Base-by-base conservation (phyloP, 2,888 invertebrate genomes). In the Drosophila sordidula region DNA sequence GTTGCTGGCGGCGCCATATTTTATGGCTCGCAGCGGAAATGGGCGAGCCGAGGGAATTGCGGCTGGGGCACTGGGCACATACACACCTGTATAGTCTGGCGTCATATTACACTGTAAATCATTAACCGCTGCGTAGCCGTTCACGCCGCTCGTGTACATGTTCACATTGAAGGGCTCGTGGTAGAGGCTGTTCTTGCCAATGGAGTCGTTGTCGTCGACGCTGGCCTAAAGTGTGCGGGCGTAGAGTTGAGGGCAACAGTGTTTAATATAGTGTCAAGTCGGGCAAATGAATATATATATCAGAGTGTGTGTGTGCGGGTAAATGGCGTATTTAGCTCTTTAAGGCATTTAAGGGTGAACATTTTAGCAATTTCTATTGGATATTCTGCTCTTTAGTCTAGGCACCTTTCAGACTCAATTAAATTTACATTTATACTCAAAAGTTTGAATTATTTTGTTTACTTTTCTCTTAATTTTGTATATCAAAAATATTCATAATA, bases 51-150 rank as follows among this genome's bases (percentile, higher is more conserved):
- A 59, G 70, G 73, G 78, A 62, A 70, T 80, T 58, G 69, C 42
- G 62, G 58, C 49, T 51, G 57, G 38, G 45, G 39, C 45, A 62
- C 39, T 51, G 56, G 41, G 52, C 38, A 45, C 34, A 64, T 79
- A 90, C 91, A 92, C 92, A 94, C 94, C 94, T 91, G 94, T 93
- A 90, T 94, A 94, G 90, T 94, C 94, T 66, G 94, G 93, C 89
- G 94, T 93, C 90, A 92, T 93, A 80, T 93, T 92, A 82, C 93
- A 92, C 69, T 92, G 91, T 83, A 93, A 93, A 85, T 93, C 91
- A 91, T 92, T 92, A 85, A 92, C 92, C 79, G 92, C 90, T 76
- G 92, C 92, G 82, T 92, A 92, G 63, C 92, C 92, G 84, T 92
- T 92, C 66, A 92, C 92, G 41, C 92, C 92, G 88, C 92, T 92